These are phyloP conservation scores for Leucoma salicis DNA, from an alignment of 2,888 invertebrate genomes.

Conservation along the genomic window DNA sequence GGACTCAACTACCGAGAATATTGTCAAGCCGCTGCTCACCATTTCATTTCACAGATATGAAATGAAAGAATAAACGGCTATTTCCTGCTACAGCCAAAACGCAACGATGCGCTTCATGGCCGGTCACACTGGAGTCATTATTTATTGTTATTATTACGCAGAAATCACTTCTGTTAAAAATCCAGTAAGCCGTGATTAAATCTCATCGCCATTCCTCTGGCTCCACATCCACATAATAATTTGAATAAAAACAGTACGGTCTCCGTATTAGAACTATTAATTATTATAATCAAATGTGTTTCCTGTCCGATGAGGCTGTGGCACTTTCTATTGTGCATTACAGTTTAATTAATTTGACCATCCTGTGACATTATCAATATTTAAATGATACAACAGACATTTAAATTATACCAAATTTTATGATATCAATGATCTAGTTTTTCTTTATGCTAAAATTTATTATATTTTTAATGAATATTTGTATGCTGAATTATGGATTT, in stretches of 20 bases:
- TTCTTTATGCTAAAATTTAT: not conserved
- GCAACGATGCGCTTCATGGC: too few species aligned
- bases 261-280: slow-evolving; percentile 42
- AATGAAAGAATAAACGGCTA: too few species aligned
- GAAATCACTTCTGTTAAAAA: too few species aligned
- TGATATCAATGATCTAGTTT: not conserved
- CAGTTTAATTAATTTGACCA: slow-evolving; percentile 34
- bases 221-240: slow-evolving; percentile 34
- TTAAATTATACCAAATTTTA: not conserved
- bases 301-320: slow-evolving; percentile 38
- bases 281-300: slow-evolving; percentile 45
- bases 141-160: too few species aligned
- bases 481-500: too few species aligned
- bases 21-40: too few species aligned
- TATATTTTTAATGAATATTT: not conserved
- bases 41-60: too few species aligned
- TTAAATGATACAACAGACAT: not conserved
- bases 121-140: too few species aligned
- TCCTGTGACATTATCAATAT: slow-evolving; percentile 13
- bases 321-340: slow-evolving; percentile 47
- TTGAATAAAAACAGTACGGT: slow-evolving; percentile 46
- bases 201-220: slow-evolving; percentile 12
- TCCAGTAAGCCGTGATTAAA: not conserved
- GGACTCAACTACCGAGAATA: too few species aligned
- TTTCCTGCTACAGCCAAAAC: too few species aligned